phyloP scores from a whole-genome alignment of 2,113 vertebrate species.

The Zapornia atra region DNA sequence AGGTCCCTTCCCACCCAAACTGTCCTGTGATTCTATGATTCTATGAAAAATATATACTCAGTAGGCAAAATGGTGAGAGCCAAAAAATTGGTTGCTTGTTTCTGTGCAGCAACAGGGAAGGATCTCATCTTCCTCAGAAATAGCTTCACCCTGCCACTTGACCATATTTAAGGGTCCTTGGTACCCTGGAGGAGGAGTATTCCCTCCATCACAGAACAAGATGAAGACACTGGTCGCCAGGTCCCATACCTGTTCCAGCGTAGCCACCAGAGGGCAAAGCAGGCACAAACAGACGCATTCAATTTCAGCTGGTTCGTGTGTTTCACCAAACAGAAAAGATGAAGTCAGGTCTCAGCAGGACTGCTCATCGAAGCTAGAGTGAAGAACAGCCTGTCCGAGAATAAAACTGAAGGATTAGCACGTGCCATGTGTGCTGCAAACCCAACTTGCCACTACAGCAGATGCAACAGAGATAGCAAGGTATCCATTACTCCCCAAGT shows the following conservation, averaged over 20 bases:
- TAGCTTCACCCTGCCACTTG: accelerated
- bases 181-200: neutral
- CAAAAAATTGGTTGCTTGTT: neutral
- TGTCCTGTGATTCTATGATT: too few species aligned
- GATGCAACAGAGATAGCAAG: neutral
- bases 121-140: neutral
- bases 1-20: too few species aligned
- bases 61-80: neutral
- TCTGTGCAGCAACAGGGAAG: neutral
- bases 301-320: accelerated
- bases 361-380: too few species aligned
- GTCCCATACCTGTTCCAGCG: neutral
- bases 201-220: neutral
- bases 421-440: neutral
- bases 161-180: accelerated
- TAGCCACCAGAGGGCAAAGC: neutral
- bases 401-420: neutral
- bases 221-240: neutral
- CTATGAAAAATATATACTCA: neutral
- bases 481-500: neutral
- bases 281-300: accelerated
- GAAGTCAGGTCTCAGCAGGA: accelerated
- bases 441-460: neutral
- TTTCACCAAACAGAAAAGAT: neutral
- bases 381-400: neutral